Evolutionary conservation across 2,113 vertebrate genomes (phyloP).

Genomic region (cattle (Bos taurus)): DNA sequence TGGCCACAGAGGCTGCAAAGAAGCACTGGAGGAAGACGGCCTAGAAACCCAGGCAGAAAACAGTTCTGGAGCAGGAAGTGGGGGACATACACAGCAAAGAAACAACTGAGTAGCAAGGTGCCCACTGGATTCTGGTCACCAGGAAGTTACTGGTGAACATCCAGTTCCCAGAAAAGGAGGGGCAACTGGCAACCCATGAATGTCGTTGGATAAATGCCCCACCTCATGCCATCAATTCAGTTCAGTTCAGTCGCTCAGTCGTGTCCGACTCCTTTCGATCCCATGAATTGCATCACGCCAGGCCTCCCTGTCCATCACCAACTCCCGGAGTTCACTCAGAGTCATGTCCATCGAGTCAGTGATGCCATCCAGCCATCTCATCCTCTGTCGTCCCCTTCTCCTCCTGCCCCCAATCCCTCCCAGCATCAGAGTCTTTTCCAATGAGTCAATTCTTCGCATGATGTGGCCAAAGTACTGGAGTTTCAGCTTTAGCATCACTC

Average conservation of each 20-base stretch:
- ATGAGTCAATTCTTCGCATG: no score
- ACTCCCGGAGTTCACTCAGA: no score
- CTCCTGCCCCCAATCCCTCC: no score
- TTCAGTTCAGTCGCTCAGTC: no score
- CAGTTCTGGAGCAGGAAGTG: neutral
- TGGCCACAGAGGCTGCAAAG: neutral
- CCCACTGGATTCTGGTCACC: neutral
- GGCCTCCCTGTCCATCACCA: no score
- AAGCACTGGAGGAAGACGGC: neutral
- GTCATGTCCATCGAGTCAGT: accelerated
- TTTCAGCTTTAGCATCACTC: no score
- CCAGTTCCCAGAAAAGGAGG: neutral
- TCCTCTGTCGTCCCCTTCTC: no score
- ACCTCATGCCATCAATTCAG: neutral
- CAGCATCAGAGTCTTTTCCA: no score
- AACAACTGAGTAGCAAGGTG: neutral
- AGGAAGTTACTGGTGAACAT: neutral
- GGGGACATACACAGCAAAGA: neutral
- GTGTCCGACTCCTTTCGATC: accelerated
- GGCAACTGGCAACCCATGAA: neutral
- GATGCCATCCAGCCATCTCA: no score
- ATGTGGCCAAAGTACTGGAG: no score
- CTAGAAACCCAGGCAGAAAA: neutral
- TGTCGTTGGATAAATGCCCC: neutral
- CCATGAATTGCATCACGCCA: no score